phyloP scores from a whole-genome alignment of 2,797 vertebrate species.

The Brachyalestes nurse region DNA sequence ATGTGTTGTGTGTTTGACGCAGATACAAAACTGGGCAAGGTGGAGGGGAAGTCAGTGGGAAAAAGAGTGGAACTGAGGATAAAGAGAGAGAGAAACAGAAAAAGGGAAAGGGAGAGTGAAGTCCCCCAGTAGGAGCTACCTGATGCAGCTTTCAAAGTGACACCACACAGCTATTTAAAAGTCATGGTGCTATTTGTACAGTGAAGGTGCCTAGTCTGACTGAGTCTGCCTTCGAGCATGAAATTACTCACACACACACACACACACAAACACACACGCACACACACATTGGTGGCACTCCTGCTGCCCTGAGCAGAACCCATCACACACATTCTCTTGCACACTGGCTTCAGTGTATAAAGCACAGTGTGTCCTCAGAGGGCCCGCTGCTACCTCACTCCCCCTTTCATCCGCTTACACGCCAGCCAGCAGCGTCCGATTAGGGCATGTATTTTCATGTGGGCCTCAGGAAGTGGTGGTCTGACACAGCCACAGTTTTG shows the following conservation, averaged over 20 bases:
- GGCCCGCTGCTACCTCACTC: constrained; percentile 68
- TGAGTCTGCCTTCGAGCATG: constrained; percentile 63
- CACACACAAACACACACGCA: constrained; percentile 63
- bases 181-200: constrained; percentile 44
- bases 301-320: constrained; percentile 49
- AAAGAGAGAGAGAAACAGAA: neutral
- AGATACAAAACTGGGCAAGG: neutral
- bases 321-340: constrained; percentile 53
- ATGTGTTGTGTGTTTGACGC: neutral
- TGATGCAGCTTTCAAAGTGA: constrained; percentile 46
- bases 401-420: constrained; percentile 66
- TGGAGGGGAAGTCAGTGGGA: neutral
- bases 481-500: constrained; percentile 66
- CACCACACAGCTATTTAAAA: constrained; percentile 46
- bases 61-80: constrained; percentile 1
- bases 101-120: constrained; percentile 11
- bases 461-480: constrained; percentile 79
- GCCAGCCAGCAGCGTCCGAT: constrained; percentile 57
- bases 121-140: constrained; percentile 22
- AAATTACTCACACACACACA: constrained; percentile 72
- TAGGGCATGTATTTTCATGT: constrained; percentile 73
- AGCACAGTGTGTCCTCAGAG: constrained; percentile 73
- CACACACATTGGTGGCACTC: constrained; percentile 27
- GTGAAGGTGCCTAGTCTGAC: constrained; percentile 27
- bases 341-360: constrained; percentile 76